phyloP scores from a whole-genome alignment of 1,140 invertebrate genomes.

The Semibalanus balanoides region DNA sequence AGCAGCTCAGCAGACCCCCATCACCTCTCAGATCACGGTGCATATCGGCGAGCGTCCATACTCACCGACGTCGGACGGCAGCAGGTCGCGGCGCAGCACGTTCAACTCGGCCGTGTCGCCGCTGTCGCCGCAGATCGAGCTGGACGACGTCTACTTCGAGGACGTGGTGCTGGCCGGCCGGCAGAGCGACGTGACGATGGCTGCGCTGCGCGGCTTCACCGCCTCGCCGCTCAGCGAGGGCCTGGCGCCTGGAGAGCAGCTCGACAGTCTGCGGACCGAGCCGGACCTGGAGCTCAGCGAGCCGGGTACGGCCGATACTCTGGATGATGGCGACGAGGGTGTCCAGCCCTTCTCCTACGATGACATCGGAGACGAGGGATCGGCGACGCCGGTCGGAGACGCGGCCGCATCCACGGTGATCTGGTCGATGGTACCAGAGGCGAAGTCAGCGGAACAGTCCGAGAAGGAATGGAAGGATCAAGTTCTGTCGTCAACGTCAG shows the following conservation, averaged over 20 bases:
- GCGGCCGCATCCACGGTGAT: too few relatives aligned
- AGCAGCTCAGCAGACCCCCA: neutral
- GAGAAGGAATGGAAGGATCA: too few relatives aligned
- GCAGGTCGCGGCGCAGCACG: neutral
- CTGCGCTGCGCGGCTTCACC: neutral
- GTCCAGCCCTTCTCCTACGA: neutral
- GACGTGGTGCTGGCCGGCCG: neutral
- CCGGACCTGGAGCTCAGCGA: neutral
- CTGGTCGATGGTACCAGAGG: too few relatives aligned
- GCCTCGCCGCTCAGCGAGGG: neutral
- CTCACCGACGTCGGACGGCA: neutral
- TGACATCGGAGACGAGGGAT: too few relatives aligned
- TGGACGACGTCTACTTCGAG: conserved; percentile 6
- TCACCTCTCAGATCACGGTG: neutral
- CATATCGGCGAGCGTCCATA: neutral
- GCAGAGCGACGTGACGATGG: conserved; percentile 2
- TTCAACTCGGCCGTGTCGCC: neutral
- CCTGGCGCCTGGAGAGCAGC: neutral
- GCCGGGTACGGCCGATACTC: conserved; percentile 7
- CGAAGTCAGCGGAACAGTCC: too few relatives aligned
- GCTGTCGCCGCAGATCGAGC: neutral
- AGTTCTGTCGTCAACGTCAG: too few relatives aligned
- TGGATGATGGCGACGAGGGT: neutral
- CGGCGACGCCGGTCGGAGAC: too few relatives aligned
- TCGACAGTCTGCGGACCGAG: conserved; percentile 5